Evolutionary conservation across 2,888 invertebrate genomes (phyloP).

Genomic region (Cheiracanthium punctorium): DNA sequence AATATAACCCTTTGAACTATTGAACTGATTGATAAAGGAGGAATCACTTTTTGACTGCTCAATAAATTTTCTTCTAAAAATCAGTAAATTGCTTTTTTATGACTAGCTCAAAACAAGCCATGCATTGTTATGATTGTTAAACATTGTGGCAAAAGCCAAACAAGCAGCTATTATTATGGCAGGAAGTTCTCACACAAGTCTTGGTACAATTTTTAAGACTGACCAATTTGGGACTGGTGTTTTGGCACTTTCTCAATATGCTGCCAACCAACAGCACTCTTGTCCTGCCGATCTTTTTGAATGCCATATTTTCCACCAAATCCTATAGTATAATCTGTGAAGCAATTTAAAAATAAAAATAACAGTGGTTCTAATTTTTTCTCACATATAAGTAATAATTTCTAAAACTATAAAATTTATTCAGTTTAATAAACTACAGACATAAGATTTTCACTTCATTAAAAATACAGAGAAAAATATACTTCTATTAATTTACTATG

Average conservation of each 20-base stretch:
- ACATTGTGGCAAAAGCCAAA: constrained; percentile 54
- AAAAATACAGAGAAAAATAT: too few species aligned
- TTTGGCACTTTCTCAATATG: constrained; percentile 81
- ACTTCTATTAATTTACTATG: too few species aligned
- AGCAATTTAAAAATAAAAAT: constrained; percentile 45
- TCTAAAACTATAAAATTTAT: too few species aligned
- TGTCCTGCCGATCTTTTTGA: constrained; percentile 81
- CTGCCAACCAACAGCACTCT: constrained; percentile 89
- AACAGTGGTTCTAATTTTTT: too few species aligned
- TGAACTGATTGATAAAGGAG: too few species aligned
- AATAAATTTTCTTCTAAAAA: too few species aligned
- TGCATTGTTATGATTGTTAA: constrained; percentile 60
- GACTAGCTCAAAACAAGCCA: constrained; percentile 27
- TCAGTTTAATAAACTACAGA: too few species aligned
- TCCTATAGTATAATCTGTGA: constrained; percentile 85
- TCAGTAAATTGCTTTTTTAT: too few species aligned
- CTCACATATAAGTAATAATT: too few species aligned
- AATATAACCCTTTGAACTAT: too few species aligned
- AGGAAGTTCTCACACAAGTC: constrained; percentile 14
- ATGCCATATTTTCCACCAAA: constrained; percentile 78
- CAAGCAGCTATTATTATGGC: constrained; percentile 20
- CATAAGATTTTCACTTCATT: too few species aligned
- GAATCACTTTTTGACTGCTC: too few species aligned
- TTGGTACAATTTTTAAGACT: constrained; percentile 74
- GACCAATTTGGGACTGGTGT: constrained; percentile 85